phyloP scores from a whole-genome alignment of 2,888 invertebrate species.

The Colostygia pectinataria region DNA sequence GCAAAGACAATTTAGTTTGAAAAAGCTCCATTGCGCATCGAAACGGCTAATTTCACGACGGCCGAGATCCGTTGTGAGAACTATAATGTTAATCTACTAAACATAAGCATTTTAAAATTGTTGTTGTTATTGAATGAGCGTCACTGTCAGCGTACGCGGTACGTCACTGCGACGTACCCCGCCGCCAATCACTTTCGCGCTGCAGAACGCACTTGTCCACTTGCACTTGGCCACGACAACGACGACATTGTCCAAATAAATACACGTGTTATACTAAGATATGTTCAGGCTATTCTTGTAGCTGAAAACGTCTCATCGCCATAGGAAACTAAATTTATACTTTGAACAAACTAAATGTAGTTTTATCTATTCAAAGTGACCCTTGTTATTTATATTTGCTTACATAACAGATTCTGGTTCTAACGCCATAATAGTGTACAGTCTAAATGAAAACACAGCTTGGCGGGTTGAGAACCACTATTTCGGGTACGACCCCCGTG shows the following conservation, averaged over 20 bases:
- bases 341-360: no score
- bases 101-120: no score
- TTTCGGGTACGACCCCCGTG: constrained; percentile 90
- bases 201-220: constrained; percentile 10
- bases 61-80: no score
- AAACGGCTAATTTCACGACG: no score
- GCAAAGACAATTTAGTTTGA: no score
- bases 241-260: constrained; percentile 10
- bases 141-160: not conserved
- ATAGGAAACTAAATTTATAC: no score
- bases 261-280: constrained; percentile 17
- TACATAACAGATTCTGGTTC: constrained; percentile 89
- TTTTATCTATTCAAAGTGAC: no score
- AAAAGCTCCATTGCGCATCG: no score
- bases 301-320: not conserved
- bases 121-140: not conserved
- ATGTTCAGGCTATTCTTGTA: constrained; percentile 10
- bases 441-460: constrained; percentile 84
- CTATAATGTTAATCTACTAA: no score
- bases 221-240: constrained; percentile 13
- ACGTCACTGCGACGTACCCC: constrained; percentile 15
- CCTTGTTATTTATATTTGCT: constrained; percentile 86
- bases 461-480: constrained; percentile 90
- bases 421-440: constrained; percentile 89
- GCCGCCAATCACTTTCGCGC: constrained; percentile 4